Percentiles rank a stretch among this genome's conserved stretches.
Evolutionary conservation across 2,113 vertebrate species (phyloP).

Genomic region (Guaruba guarouba): DNA sequence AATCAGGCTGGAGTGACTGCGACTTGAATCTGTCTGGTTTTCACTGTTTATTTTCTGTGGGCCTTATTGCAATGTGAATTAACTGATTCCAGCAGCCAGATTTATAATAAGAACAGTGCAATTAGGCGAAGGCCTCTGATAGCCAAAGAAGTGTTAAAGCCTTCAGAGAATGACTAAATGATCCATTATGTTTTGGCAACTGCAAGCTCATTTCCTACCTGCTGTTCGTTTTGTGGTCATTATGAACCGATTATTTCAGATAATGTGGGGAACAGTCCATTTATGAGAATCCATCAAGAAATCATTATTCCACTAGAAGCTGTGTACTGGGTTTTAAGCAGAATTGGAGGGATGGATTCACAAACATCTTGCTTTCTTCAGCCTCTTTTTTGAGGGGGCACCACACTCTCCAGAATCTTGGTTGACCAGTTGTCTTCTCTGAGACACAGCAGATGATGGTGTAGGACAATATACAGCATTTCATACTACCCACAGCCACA

Average conservation of each 20-base stretch:
- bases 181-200: conserved; percentile 43
- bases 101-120: background rate
- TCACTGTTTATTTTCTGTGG: background rate
- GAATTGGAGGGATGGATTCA: background rate
- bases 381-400: background rate
- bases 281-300: conserved; percentile 42
- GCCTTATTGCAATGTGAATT: background rate
- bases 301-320: conserved; percentile 18
- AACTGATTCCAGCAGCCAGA: background rate
- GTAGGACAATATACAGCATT: background rate
- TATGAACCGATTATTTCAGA: conserved; percentile 49
- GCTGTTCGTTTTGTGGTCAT: conserved; percentile 23
- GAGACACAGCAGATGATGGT: background rate
- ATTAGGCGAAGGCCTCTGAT: background rate
- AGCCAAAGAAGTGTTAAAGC: background rate
- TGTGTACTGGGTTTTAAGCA: background rate
- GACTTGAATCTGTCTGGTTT: background rate
- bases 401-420: background rate
- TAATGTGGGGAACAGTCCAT: conserved; percentile 20
- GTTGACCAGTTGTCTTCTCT: background rate
- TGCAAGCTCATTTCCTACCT: conserved; percentile 52
- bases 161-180: conserved; percentile 31
- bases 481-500: background rate
- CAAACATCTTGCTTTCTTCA: background rate
- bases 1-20: background rate